Conservation (phyloP, 2,888 invertebrate genomes). For the Cryptosula pallasiana region DNA sequence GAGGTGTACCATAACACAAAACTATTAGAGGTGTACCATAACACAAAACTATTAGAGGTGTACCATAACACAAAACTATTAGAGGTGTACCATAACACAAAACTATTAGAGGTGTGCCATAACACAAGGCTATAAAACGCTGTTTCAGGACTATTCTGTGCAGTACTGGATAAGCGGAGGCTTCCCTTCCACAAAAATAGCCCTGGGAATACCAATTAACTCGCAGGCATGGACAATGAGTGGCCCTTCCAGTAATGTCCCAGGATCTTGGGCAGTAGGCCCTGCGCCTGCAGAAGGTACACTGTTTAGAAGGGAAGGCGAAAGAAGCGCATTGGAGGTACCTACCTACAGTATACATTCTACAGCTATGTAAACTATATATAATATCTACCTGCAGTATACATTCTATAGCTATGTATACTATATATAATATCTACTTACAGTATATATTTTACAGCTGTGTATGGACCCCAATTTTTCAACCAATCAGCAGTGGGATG, state of each 20-base stretch:
- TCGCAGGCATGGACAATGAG: slow-evolving; percentile 79
- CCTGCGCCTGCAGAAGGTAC: slow-evolving; percentile 32
- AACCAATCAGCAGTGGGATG: neutral
- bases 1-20: too few species aligned
- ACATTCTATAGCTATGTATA: too few species aligned
- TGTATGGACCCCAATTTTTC: neutral
- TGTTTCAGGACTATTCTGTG: slow-evolving; percentile 35
- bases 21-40: too few species aligned
- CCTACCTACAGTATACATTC: too few species aligned
- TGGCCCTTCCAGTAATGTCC: slow-evolving; percentile 45
- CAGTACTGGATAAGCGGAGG: slow-evolving; percentile 61
- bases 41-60: too few species aligned
- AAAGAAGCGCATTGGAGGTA: neutral
- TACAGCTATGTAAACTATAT: too few species aligned
- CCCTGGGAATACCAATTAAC: slow-evolving; percentile 91
- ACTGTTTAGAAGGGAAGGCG: neutral
- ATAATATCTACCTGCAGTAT: too few species aligned
- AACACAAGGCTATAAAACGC: too few species aligned
- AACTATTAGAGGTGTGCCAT: too few species aligned
- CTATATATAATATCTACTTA: neutral
- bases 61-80: too few species aligned
- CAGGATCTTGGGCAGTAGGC: slow-evolving; percentile 36
- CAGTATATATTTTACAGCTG: neutral
- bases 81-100: too few species aligned
- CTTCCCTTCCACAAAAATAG: slow-evolving; percentile 83